A percentile compares a stretch with the other conserved stretches of the same genome.
phyloP scores from a whole-genome alignment of 1,140 invertebrate species.

The silkworm (Bombyx mori) region ASM3026992v2 NC_085107.1:1704001-1704500 shows the following conservation, averaged over 20 bases:
- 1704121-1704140: constrained; percentile 61
- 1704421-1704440: constrained; percentile 53
- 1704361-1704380: constrained; percentile 65
- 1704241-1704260: constrained; percentile 43
- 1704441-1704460: constrained; percentile 24
- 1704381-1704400: constrained; percentile 67
- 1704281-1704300: constrained; percentile 67
- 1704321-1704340: constrained; percentile 58
- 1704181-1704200: constrained; percentile 46
- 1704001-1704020: constrained; percentile 33
- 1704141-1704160: constrained; percentile 66
- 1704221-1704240: constrained; percentile 31
- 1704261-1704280: constrained; percentile 50
- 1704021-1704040: constrained; percentile 49
- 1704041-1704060: constrained; percentile 53
- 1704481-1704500: constrained; percentile 33
- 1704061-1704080: constrained; percentile 53
- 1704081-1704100: constrained; percentile 46
- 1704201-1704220: constrained; percentile 24
- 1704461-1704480: constrained; percentile 22
- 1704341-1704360: constrained; percentile 67
- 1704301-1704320: constrained; percentile 62
- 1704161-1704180: constrained; percentile 69
- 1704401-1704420: constrained; percentile 66
- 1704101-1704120: constrained; percentile 44